These are phyloP conservation scores for Mormyrops boulengeri DNA, from an alignment of 2,797 vertebrate genomes.

Conservation along the genomic window DNA sequence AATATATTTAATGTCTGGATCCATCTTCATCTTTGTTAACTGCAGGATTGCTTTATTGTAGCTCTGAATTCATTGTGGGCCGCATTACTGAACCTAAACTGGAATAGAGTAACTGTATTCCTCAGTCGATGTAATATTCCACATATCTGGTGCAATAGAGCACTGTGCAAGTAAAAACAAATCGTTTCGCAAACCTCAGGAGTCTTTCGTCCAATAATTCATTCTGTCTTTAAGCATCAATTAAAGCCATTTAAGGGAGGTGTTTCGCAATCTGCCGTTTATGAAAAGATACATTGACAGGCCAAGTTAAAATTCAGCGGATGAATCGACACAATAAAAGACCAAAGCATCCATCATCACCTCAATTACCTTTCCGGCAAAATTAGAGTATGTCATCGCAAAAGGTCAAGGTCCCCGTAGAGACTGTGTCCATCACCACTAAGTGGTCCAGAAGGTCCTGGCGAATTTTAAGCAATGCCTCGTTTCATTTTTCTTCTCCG, in stretches of 20 bases:
- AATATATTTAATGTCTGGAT: not conserved
- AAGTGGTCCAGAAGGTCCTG: conserved; percentile 22
- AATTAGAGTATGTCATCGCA: conserved; percentile 42
- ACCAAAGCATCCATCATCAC: conserved; percentile 46
- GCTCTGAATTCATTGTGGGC: not conserved
- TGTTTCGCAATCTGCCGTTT: conserved; percentile 36
- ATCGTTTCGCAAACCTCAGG: not conserved
- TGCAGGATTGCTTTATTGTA: not conserved
- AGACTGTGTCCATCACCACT: conserved; percentile 19
- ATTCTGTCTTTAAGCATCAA: conserved; percentile 29
- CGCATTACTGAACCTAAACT: not conserved
- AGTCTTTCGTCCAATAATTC: conserved; percentile 27
- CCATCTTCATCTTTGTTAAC: not conserved
- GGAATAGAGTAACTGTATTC: conserved; percentile 5
- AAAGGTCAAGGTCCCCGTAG: conserved; percentile 46
- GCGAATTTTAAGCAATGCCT: conserved; percentile 21
- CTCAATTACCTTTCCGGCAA: conserved; percentile 49
- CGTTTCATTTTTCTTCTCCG: conserved; percentile 19
- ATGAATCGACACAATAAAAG: conserved; percentile 52
- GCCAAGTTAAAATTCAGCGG: conserved; percentile 36
- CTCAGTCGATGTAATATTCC: conserved; percentile 8
- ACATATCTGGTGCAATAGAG: not conserved
- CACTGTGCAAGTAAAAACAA: not conserved
- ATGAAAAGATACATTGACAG: conserved; percentile 38
- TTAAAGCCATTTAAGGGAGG: conserved; percentile 36